These are phyloP conservation scores for Lucinisca nassula DNA, from an alignment of 2,888 invertebrate species.

Conservation along the genomic window DNA sequence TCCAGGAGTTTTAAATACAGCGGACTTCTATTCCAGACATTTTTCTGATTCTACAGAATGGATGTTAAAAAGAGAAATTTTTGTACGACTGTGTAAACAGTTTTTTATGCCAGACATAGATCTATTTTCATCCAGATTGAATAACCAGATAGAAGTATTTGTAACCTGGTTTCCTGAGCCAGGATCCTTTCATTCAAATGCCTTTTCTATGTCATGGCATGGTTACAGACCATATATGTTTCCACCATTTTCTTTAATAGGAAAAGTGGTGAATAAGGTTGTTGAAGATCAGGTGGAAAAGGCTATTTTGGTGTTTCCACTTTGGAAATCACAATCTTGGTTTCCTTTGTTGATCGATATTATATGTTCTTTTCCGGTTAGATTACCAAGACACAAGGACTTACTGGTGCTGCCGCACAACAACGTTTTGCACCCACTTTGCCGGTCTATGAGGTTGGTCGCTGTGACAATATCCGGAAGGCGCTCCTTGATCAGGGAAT, in stretches of 20 bases:
- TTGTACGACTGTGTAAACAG: slow-evolving; percentile 18
- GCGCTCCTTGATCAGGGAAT: neutral
- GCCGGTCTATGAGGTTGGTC: neutral
- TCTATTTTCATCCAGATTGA: slow-evolving; percentile 57
- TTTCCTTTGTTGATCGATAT: slow-evolving; percentile 40
- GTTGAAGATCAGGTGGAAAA: slow-evolving; percentile 47
- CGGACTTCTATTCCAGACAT: slow-evolving; percentile 58
- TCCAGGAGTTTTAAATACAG: slow-evolving; percentile 31
- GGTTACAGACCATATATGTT: slow-evolving; percentile 49
- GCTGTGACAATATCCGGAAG: neutral
- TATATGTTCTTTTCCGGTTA: neutral
- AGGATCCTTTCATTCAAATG: slow-evolving; percentile 35
- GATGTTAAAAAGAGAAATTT: slow-evolving; percentile 51
- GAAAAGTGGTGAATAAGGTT: slow-evolving; percentile 54
- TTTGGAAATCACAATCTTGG: slow-evolving; percentile 58
- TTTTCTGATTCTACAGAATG: slow-evolving; percentile 62
- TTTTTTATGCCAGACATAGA: slow-evolving; percentile 59
- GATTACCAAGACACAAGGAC: slow-evolving; percentile 12
- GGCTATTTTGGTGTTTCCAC: slow-evolving; percentile 48
- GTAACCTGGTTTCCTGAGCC: slow-evolving; percentile 59
- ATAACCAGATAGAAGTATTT: slow-evolving; percentile 29
- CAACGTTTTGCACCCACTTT: neutral
- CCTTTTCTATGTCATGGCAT: slow-evolving; percentile 57
- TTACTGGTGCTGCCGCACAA: slow-evolving; percentile 6
- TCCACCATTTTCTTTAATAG: slow-evolving; percentile 60